Percentiles rank a stretch among this genome's conserved stretches.
Evolutionary conservation across 2,797 vertebrate species (phyloP).

Genomic region (Iguana delicatissima): DNA sequence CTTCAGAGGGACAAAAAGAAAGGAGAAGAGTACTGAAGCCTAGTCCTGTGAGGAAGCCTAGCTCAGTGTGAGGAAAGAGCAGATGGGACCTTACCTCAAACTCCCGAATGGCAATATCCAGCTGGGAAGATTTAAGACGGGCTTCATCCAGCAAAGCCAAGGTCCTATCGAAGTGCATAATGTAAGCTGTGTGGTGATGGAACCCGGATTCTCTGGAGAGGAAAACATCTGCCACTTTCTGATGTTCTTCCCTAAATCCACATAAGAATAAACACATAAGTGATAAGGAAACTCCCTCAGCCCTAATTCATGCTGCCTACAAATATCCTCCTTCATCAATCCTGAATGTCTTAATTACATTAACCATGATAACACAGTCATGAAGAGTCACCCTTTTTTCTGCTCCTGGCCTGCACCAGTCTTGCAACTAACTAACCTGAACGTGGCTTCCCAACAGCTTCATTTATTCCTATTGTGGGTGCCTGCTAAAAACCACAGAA

Average conservation of each 20-base stretch:
- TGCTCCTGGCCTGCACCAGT: not conserved
- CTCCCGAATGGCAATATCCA: constrained; percentile 83
- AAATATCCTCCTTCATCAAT: constrained; percentile 13
- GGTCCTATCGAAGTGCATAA: constrained; percentile 90
- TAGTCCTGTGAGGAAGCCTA: too few relatives aligned
- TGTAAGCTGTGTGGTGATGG: constrained; percentile 88
- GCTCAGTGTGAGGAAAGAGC: not conserved
- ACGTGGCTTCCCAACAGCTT: not conserved
- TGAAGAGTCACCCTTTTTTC: not conserved
- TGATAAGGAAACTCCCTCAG: constrained; percentile 20
- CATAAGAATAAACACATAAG: constrained; percentile 47
- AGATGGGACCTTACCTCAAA: constrained; percentile 86
- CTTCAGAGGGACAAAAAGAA: not conserved
- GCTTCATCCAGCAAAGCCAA: constrained; percentile 88
- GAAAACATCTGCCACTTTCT: constrained; percentile 91
- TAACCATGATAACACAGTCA: accelerated
- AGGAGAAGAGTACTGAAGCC: not conserved
- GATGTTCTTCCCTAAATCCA: constrained; percentile 87
- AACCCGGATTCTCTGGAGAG: constrained; percentile 88
- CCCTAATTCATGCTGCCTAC: constrained; percentile 14
- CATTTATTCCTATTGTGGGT: not conserved
- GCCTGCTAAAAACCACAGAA: not conserved
- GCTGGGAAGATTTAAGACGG: constrained; percentile 81
- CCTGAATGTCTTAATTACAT: not conserved
- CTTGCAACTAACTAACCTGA: not conserved